These are phyloP conservation scores for Pterostichus madidus DNA, from an alignment of 2,888 invertebrate species.

Conservation along the genomic window DNA sequence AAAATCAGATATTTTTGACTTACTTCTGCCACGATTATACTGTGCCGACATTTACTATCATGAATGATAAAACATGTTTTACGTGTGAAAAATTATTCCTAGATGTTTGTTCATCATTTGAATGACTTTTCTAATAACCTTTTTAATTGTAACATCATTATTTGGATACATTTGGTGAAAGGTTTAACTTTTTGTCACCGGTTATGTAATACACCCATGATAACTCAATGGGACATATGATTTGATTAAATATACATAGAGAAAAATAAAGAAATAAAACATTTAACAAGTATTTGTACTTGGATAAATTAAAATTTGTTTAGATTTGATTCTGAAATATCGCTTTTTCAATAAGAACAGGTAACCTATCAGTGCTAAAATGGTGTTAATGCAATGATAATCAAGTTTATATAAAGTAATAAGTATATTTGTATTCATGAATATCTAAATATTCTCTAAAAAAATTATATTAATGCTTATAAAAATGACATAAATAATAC, in stretches of 20 bases:
- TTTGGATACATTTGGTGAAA: neutral
- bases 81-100: neutral
- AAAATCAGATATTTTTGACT: slow-evolving; percentile 38
- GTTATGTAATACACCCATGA: slow-evolving; percentile 64
- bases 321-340: neutral
- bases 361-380: neutral
- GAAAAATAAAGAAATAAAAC: neutral
- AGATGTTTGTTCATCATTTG: neutral
- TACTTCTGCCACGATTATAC: slow-evolving; percentile 37
- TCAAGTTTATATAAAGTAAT: too few relatives aligned
- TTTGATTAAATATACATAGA: slow-evolving; percentile 19
- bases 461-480: slow-evolving; percentile 55
- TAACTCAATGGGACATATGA: slow-evolving; percentile 59
- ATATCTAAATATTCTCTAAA: neutral
- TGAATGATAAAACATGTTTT: slow-evolving; percentile 33
- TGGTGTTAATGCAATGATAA: slow-evolving; percentile 39
- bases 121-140: neutral
- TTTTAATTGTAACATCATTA: neutral
- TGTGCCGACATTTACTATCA: slow-evolving; percentile 48
- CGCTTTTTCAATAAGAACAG: slow-evolving; percentile 35
- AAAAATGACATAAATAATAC: slow-evolving; percentile 71
- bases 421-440: too few relatives aligned
- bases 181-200: slow-evolving; percentile 27
- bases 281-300: slow-evolving; percentile 39
- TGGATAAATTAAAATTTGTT: neutral